A percentile compares a stretch with the other conserved stretches of the same genome.
phyloP scores from a whole-genome alignment of 2,113 vertebrate species.

The Neofelis nebulosa region DNA sequence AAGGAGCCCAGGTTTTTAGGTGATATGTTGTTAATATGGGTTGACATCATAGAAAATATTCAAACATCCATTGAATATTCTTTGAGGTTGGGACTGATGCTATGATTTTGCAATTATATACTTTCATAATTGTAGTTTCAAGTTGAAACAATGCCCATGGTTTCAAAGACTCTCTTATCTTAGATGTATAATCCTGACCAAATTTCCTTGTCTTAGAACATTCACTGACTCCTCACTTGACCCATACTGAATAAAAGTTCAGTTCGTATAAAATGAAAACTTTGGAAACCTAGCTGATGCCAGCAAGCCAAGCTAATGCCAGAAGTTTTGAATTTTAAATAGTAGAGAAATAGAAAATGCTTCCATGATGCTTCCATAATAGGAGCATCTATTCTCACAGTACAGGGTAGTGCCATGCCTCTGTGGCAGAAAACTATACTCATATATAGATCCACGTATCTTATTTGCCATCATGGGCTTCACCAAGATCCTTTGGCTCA shows the following conservation, averaged over 20 bases:
- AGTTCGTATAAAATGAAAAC: neutral
- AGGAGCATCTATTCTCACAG: neutral
- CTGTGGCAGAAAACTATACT: neutral
- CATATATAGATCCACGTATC: neutral
- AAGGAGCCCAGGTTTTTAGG: neutral
- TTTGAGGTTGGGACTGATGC: neutral
- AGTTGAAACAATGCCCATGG: neutral
- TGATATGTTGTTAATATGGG: slow-evolving; percentile 14
- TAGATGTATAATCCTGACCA: neutral
- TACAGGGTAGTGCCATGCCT: neutral
- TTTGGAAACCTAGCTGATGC: neutral
- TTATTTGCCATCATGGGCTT: neutral
- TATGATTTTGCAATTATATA: slow-evolving; percentile 12
- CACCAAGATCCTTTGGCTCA: neutral
- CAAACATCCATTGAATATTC: neutral
- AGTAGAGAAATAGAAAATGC: neutral
- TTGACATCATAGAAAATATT: slow-evolving; percentile 34
- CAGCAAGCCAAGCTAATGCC: neutral
- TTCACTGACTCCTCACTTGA: neutral
- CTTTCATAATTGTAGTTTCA: neutral
- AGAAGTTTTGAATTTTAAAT: neutral
- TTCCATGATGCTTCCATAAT: neutral
- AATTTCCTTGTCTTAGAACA: neutral
- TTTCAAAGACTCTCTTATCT: slow-evolving; percentile 23
- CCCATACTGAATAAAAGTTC: neutral